phyloP scores from a whole-genome alignment of 2,113 vertebrate genomes.

The Excalfactoria chinensis region DNA sequence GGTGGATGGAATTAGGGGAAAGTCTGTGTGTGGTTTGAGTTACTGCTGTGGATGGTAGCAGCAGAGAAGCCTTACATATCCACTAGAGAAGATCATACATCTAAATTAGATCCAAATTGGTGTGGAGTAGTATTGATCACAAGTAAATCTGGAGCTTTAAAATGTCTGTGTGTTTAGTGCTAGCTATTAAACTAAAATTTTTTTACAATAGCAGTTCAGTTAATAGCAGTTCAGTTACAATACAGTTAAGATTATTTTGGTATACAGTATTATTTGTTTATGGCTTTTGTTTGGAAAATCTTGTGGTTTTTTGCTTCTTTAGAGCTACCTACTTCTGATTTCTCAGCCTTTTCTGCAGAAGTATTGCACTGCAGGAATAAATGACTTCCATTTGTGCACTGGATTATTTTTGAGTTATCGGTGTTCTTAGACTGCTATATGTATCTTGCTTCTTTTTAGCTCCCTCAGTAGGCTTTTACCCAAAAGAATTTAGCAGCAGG shows the following conservation, averaged over 20 bases:
- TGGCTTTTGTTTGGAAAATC: not conserved
- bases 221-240: too few relatives aligned
- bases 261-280: not conserved
- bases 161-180: not conserved
- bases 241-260: not conserved
- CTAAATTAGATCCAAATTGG: not conserved
- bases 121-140: not conserved
- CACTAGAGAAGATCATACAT: not conserved
- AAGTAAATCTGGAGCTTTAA: not conserved
- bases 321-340: not conserved
- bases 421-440: not conserved
- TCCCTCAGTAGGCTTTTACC: not conserved
- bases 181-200: not conserved
- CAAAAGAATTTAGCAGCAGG: not conserved
- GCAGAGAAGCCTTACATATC: not conserved
- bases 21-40: not conserved
- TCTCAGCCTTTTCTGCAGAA: not conserved
- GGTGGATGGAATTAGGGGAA: rapidly evolving
- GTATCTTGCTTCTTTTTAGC: not conserved
- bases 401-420: not conserved
- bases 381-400: not conserved
- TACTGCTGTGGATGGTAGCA: not conserved
- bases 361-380: not conserved
- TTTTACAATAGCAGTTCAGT: not conserved
- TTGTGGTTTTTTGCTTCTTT: not conserved